Evolutionary conservation across 1,140 invertebrate genomes (phyloP).

Genomic region (Lepidurus packardi): DNA sequence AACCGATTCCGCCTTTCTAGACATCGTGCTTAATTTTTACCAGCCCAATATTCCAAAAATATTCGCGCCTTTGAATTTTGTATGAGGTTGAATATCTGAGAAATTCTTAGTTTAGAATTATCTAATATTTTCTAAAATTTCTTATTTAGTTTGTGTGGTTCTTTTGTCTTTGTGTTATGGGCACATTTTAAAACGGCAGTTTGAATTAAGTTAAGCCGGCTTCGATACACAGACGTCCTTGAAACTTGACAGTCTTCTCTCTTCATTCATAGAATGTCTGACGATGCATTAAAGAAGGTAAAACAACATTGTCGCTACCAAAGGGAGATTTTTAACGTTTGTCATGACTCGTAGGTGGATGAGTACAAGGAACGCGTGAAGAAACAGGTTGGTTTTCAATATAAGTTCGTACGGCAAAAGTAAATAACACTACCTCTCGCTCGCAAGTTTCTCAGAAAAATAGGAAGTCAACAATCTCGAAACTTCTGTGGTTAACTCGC

Average conservation of each 20-base stretch:
- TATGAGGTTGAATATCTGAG: neutral
- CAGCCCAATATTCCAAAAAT: neutral
- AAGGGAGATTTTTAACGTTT: neutral
- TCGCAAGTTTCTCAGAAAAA: conserved; percentile 27
- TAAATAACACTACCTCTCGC: conserved; percentile 10
- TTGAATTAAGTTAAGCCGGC: too few species aligned
- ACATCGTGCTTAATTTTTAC: neutral
- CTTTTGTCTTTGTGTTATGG: too few species aligned
- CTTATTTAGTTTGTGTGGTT: too few species aligned
- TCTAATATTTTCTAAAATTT: too few species aligned
- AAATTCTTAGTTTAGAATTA: neutral
- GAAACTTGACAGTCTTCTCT: too few species aligned
- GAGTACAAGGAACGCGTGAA: conserved; percentile 77
- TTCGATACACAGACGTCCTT: too few species aligned
- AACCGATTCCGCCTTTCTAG: neutral
- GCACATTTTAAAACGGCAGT: too few species aligned
- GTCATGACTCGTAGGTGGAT: conserved; percentile 59
- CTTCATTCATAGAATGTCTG: neutral
- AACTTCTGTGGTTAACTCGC: neutral
- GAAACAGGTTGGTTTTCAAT: conserved; percentile 50
- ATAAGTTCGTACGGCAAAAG: conserved; percentile 26
- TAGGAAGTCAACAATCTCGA: conserved; percentile 28
- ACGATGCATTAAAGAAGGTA: neutral
- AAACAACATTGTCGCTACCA: neutral
- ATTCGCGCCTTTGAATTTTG: neutral